Evolutionary conservation across 1,140 invertebrate genomes (phyloP).

Genomic region (Trissolcus basalis): DNA sequence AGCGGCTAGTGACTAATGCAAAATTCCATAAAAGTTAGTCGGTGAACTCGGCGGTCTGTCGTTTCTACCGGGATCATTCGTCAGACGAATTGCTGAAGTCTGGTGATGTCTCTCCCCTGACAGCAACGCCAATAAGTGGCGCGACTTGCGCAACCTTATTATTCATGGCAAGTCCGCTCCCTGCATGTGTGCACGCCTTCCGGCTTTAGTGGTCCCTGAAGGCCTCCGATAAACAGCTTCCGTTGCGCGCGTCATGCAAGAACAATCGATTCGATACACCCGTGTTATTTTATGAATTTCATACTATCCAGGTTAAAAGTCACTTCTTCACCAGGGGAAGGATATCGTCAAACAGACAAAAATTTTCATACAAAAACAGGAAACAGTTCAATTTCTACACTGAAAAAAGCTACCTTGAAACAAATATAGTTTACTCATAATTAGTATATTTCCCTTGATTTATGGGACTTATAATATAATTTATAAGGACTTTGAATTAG

Average conservation of each 20-base stretch:
- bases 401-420: too few relatives aligned
- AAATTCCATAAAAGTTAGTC: slow-evolving; percentile 43
- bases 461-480: too few relatives aligned
- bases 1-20: slow-evolving; percentile 23
- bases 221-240: slow-evolving; percentile 52
- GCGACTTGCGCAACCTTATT: slow-evolving; percentile 46
- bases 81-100: slow-evolving; percentile 38
- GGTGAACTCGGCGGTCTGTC: background rate
- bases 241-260: slow-evolving; percentile 30
- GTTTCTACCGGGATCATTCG: slow-evolving; percentile 22
- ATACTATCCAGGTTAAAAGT: too few relatives aligned
- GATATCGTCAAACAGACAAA: too few relatives aligned
- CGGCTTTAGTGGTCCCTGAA: slow-evolving; percentile 53
- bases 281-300: slow-evolving; percentile 6
- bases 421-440: too few relatives aligned
- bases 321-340: too few relatives aligned
- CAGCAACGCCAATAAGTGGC: slow-evolving; percentile 39
- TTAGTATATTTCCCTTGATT: too few relatives aligned
- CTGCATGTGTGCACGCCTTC: slow-evolving; percentile 33
- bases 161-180: slow-evolving; percentile 32
- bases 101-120: slow-evolving; percentile 30
- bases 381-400: too few relatives aligned
- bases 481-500: too few relatives aligned
- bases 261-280: slow-evolving; percentile 38
- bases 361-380: too few relatives aligned